These are phyloP conservation scores for Bugula neritina DNA, from an alignment of 2,888 invertebrate species.

Conservation along the genomic window DNA sequence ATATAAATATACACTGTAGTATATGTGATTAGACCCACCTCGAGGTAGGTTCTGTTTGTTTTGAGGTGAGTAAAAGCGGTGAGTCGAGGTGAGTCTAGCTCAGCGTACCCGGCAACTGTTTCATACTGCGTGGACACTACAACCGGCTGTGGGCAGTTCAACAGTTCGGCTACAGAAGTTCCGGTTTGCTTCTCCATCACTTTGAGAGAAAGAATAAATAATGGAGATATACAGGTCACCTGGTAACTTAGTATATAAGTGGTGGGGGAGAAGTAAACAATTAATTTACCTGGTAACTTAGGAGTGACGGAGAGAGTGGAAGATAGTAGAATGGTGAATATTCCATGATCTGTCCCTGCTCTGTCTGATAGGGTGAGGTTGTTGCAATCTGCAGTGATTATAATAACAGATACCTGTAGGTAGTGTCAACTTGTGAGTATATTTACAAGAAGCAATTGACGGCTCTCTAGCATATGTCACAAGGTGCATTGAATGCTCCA, in stretches of 20 bases:
- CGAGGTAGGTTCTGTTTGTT: background rate
- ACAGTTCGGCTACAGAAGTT: background rate
- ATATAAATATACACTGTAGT: too few relatives aligned
- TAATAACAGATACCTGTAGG: too few relatives aligned
- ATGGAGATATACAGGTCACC: background rate
- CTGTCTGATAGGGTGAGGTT: background rate
- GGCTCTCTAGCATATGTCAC: background rate
- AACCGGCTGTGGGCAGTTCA: background rate
- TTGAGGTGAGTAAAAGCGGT: background rate
- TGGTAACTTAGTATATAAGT: background rate
- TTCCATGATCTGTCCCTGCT: background rate
- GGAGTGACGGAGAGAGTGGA: background rate
- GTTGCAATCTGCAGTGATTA: constrained; percentile 6
- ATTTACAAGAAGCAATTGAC: background rate
- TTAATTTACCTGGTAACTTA: background rate
- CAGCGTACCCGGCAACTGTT: background rate
- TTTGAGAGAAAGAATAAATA: background rate
- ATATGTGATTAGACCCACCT: too few relatives aligned
- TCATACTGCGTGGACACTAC: background rate
- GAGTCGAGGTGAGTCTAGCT: background rate
- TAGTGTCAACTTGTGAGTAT: background rate
- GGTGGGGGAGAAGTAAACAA: background rate
- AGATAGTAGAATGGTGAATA: constrained; percentile 17
- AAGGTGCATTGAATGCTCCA: background rate
- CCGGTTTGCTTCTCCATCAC: background rate